These are phyloP conservation scores for Intellagama lesueurii DNA, from an alignment of 2,797 vertebrate genomes.

Conservation along the genomic window DNA sequence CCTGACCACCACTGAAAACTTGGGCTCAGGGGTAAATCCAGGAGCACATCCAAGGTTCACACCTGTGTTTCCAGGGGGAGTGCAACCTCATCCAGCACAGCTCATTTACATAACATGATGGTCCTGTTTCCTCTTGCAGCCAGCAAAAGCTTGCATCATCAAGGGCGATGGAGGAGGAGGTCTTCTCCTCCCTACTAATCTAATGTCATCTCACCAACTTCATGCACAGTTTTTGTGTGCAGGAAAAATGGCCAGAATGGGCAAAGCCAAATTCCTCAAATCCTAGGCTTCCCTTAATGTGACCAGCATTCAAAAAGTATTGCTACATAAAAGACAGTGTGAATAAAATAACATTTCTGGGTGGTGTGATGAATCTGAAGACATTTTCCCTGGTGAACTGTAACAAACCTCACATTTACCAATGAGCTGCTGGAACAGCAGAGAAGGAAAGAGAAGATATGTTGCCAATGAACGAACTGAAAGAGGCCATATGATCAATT, in stretches of 20 bases:
- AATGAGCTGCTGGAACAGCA: neutral
- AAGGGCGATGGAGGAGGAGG: too few relatives aligned
- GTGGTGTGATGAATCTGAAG: neutral
- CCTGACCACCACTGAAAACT: too few relatives aligned
- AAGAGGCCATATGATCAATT: slow-evolving; percentile 19
- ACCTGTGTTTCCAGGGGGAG: too few relatives aligned
- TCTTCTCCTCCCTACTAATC: neutral
- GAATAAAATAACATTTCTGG: neutral
- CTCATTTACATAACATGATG: neutral
- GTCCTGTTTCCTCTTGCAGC: neutral
- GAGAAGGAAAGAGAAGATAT: neutral
- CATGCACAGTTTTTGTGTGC: neutral
- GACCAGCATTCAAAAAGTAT: neutral
- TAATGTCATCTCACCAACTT: neutral
- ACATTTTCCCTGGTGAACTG: neutral
- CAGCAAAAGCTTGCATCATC: neutral
- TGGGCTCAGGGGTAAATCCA: too few relatives aligned
- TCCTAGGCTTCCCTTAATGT: neutral
- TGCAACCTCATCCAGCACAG: too few relatives aligned
- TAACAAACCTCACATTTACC: neutral
- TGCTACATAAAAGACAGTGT: neutral
- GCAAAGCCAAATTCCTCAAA: neutral
- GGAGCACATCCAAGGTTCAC: too few relatives aligned
- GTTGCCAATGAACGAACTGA: neutral
- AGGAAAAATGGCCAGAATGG: neutral